phyloP scores from a whole-genome alignment of 2,113 vertebrate genomes.

The Ptilorrhoa leucosticta region DNA sequence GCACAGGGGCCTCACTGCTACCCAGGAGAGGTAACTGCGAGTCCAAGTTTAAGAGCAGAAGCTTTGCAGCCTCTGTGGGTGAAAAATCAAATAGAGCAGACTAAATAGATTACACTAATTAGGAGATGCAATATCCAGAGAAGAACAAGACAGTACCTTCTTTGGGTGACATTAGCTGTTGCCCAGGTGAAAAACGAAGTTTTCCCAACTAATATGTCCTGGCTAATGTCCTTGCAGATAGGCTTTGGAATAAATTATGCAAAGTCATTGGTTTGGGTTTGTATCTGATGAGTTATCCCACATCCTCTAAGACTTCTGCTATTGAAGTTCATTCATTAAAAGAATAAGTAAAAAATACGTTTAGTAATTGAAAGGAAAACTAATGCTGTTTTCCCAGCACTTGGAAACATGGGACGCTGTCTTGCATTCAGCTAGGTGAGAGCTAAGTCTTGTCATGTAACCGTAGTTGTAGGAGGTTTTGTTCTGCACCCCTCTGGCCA shows the following conservation, averaged over 20 bases:
- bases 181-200: slow-evolving; percentile 19
- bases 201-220: background rate
- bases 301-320: background rate
- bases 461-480: fast-evolving
- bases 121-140: background rate
- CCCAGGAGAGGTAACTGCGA: background rate
- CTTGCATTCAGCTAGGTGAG: background rate
- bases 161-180: background rate
- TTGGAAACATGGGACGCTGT: background rate
- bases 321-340: background rate
- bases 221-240: slow-evolving; percentile 4
- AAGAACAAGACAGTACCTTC: background rate
- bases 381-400: background rate
- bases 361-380: background rate
- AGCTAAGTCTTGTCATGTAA: background rate
- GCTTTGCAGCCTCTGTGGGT: background rate
- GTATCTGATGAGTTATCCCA: background rate
- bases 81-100: background rate
- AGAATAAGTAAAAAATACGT: background rate
- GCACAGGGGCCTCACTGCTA: background rate
- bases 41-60: background rate
- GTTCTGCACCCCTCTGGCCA: background rate
- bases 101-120: slow-evolving; percentile 5
- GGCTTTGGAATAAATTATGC: background rate
- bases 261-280: background rate